Percentiles rank a stretch among this genome's conserved stretches.
Evolutionary conservation across 2,888 invertebrate genomes (phyloP).

Genomic region (Apomyelois bistriatella): DNA sequence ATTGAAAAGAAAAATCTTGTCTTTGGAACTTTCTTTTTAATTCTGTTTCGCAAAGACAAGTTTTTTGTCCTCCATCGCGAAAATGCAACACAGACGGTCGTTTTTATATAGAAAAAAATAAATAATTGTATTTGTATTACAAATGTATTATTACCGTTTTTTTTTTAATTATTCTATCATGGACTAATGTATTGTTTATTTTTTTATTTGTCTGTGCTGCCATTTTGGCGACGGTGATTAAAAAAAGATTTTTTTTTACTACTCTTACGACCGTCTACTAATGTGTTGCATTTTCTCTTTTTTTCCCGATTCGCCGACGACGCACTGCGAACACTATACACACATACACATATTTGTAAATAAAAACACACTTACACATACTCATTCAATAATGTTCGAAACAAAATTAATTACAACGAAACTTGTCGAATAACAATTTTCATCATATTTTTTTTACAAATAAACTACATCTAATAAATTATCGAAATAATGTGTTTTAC

Average conservation of each 20-base stretch:
- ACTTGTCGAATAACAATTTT: too few relatives aligned
- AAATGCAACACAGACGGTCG: conserved; percentile 80
- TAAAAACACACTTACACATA: not conserved
- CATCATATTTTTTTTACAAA: too few relatives aligned
- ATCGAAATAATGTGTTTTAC: too few relatives aligned
- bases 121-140: conserved; percentile 22
- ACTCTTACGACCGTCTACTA: conserved; percentile 60
- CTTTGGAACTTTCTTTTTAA: conserved; percentile 24
- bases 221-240: conserved; percentile 61
- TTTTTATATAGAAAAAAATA: conserved; percentile 26
- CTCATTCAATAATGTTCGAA: too few relatives aligned
- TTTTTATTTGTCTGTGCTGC: conserved; percentile 69
- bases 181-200: conserved; percentile 17
- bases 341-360: not conserved
- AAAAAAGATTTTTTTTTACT: conserved; percentile 27
- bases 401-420: too few relatives aligned
- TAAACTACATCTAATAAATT: too few relatives aligned
- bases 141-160: conserved; percentile 20
- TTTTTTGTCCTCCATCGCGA: conserved; percentile 50
- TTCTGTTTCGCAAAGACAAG: conserved; percentile 31
- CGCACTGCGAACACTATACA: conserved; percentile 12
- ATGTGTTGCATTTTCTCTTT: conserved; percentile 79
- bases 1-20: conserved; percentile 30
- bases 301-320: conserved; percentile 60
- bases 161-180: not conserved